These are phyloP conservation scores for Musca domestica DNA, from an alignment of 1,140 invertebrate genomes.

Conservation along the genomic window DNA sequence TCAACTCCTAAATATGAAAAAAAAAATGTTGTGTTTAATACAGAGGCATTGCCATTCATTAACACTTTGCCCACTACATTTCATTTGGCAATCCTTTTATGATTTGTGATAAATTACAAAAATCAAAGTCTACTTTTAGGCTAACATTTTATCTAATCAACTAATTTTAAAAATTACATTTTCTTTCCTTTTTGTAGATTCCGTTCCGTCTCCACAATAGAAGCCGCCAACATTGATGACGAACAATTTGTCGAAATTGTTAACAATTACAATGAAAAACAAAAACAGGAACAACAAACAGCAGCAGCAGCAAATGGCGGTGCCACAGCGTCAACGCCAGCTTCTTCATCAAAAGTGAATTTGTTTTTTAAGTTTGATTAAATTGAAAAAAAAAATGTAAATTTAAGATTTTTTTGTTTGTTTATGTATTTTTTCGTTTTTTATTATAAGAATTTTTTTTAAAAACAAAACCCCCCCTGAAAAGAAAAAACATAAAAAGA, in stretches of 20 bases:
- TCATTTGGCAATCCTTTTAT: too few relatives aligned
- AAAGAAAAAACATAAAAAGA: too few relatives aligned
- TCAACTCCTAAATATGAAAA: too few relatives aligned
- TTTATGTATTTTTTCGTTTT: constrained; percentile 10
- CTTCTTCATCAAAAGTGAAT: constrained; percentile 16
- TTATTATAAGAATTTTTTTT: constrained; percentile 7
- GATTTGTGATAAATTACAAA: background rate
- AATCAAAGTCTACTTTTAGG: background rate
- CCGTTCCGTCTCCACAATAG: constrained; percentile 40
- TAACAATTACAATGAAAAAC: constrained; percentile 31
- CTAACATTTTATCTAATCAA: background rate
- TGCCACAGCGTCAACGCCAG: constrained; percentile 1
- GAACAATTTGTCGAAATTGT: constrained; percentile 36
- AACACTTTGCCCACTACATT: too few relatives aligned
- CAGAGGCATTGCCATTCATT: too few relatives aligned
- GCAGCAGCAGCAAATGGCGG: constrained; percentile 4
- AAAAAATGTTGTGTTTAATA: too few relatives aligned
- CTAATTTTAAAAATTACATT: background rate
- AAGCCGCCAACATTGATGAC: constrained; percentile 33
- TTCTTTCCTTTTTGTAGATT: constrained; percentile 32
- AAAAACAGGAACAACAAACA: constrained; percentile 23
- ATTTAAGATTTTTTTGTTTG: constrained; percentile 3
- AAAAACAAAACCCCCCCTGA: too few relatives aligned
- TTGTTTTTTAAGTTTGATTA: constrained; percentile 13
- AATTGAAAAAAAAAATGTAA: background rate